Base-by-base conservation (phyloP, 2,888 invertebrate genomes). In the Emmelina monodactyla region DNA sequence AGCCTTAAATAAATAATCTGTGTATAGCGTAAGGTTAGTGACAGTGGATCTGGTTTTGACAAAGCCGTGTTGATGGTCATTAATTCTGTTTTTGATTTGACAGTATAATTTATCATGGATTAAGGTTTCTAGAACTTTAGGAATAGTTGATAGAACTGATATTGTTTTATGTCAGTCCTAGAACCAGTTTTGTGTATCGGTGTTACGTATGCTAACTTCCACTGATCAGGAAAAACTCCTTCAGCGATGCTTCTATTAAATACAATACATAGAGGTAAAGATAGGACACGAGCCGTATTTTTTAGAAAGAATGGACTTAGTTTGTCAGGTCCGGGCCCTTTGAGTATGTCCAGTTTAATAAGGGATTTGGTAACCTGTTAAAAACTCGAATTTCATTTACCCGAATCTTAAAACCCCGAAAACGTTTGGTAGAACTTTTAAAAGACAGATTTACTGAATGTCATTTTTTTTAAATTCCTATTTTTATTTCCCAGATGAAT, bases 101-200 rank as follows among this genome's bases (percentile, higher is more conserved):
- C n/a, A n/a, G n/a, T n/a, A n/a, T n/a, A n/a, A n/a, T n/a, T n/a
- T n/a, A n/a, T n/a, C n/a, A n/a, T n/a, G n/a, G n/a, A n/a, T n/a
- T n/a, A n/a, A n/a, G n/a, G n/a, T n/a, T n/a, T n/a, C n/a, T 14
- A 22, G 2, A 22, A 29, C 10, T n/a, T 34, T 34, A 7, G 34
- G 29, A 13, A 34, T 34, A 9, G 15, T 5, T 7, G 22, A 32
- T 5, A 22, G 14, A 2, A 32, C 22, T 7, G 22, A 32, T 1
- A 32, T 32, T 32, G 11, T 14, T 22, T 10, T 11, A 34, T 7
- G 10, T 34, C 11, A 1, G 15, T 9, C 14, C 22, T 34, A 2
- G 34, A 28, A 3, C 34, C 34, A 2, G 34, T 19, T 29, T 34
- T 34, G 14, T 28, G 19, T 28, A 34, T 29, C 7, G 29, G 34